Evolutionary conservation across 2,888 invertebrate species (phyloP).

Genomic region (Boloria selene): DNA sequence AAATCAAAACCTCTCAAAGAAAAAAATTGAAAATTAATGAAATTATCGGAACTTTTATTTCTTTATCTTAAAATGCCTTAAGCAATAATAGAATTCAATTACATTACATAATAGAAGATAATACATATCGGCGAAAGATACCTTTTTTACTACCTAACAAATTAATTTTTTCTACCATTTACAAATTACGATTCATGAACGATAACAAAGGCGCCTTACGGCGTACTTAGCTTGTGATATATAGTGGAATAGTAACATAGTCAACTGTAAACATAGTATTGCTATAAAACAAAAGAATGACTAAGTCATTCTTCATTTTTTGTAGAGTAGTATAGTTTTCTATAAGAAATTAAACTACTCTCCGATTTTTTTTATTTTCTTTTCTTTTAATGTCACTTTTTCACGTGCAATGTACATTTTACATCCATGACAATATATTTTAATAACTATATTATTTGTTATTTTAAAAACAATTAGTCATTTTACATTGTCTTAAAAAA

Average conservation of each 20-base stretch:
- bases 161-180: conserved; percentile 64
- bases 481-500: too few species aligned
- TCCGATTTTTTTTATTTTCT: too few species aligned
- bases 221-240: conserved; percentile 44
- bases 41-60: not conserved
- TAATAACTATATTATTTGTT: too few species aligned
- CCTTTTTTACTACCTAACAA: conserved; percentile 55
- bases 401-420: too few species aligned
- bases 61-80: conserved; percentile 9
- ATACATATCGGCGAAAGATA: conserved; percentile 40
- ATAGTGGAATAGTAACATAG: conserved; percentile 12
- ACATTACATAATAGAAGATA: conserved; percentile 67
- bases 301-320: not conserved
- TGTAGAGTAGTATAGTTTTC: too few species aligned
- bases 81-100: conserved; percentile 72
- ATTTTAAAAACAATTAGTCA: too few species aligned
- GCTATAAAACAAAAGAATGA: not conserved
- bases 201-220: conserved; percentile 54
- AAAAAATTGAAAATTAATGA: too few species aligned
- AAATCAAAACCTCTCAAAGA: too few species aligned
- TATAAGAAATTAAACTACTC: too few species aligned
- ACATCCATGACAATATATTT: too few species aligned
- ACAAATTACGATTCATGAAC: conserved; percentile 41
- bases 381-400: too few species aligned
- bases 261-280: conserved; percentile 6